Percentiles rank a stretch among this genome's conserved stretches.
Conservation (phyloP, 1,140 invertebrate genomes). For the Hirudo medicinalis region DNA sequence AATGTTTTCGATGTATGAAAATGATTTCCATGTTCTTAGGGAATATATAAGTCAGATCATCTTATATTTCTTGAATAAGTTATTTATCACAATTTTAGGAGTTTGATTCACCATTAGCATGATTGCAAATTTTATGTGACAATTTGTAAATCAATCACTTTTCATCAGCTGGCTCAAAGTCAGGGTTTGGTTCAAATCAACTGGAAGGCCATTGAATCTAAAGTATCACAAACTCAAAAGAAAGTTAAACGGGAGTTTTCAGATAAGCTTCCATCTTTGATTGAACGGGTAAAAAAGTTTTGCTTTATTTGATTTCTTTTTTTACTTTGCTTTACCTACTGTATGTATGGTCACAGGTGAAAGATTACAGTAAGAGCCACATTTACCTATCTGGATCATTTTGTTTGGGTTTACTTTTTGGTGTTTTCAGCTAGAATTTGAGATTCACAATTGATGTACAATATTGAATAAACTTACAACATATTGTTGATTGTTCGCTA, state of each 20-base stretch:
- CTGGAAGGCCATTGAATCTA: constrained; percentile 6
- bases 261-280: not conserved
- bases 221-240: not conserved
- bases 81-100: no score
- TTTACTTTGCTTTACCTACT: not conserved
- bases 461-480: no score
- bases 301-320: not conserved
- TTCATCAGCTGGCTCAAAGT: not conserved
- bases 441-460: no score
- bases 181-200: not conserved
- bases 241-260: not conserved
- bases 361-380: not conserved
- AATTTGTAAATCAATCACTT: not conserved
- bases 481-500: no score
- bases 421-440: not conserved
- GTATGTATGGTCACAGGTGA: not conserved
- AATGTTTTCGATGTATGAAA: no score
- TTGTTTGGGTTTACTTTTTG: not conserved
- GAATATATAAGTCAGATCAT: no score
- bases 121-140: not conserved
- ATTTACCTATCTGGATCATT: constrained; percentile 8
- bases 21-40: no score
- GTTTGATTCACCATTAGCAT: no score
- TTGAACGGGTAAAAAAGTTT: not conserved
- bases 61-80: no score